Evolutionary conservation across 2,113 vertebrate genomes (phyloP).

Genomic region (human (Homo sapiens)): GRCh38 chr4:15667501-15668000

Average conservation of each 20-base stretch:
- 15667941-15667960: too few species aligned
- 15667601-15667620: neutral
- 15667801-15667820: too few species aligned
- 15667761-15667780: neutral
- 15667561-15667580: neutral
- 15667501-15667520: too few species aligned
- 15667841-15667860: too few species aligned
- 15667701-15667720: neutral
- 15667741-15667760: neutral
- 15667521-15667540: neutral
- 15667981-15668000: too few species aligned
- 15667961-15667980: too few species aligned
- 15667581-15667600: neutral
- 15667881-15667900: too few species aligned
- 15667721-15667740: neutral
- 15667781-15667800: too few species aligned
- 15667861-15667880: too few species aligned
- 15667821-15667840: too few species aligned
- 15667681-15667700: neutral
- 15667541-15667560: neutral
- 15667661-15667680: neutral
- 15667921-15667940: too few species aligned
- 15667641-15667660: neutral
- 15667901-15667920: too few species aligned
- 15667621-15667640: neutral